phyloP scores from a whole-genome alignment of 2,113 vertebrate species.

The Cryptotis parvus region DNA sequence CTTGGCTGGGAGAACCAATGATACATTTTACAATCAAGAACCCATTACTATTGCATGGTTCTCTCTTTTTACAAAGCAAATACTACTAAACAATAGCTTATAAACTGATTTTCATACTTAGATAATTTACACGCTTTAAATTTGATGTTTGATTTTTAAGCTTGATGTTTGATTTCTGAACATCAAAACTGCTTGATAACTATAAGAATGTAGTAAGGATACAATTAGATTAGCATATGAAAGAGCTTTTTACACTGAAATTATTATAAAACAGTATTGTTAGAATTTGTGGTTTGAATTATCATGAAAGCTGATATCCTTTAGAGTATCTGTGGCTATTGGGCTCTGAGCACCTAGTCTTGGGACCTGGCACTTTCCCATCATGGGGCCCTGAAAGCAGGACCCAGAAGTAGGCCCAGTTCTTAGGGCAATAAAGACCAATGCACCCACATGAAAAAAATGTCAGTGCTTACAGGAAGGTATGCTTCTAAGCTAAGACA shows the following conservation, averaged over 20 bases:
- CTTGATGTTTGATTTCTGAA: too few relatives aligned
- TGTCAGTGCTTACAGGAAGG: too few relatives aligned
- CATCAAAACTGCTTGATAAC: background rate
- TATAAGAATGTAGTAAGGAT: background rate
- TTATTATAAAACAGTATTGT: background rate
- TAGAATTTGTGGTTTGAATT: background rate
- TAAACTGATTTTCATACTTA: background rate
- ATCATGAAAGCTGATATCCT: background rate
- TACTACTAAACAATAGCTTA: slow-evolving; percentile 11
- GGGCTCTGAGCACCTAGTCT: too few relatives aligned
- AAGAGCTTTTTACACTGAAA: background rate
- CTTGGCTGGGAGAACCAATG: background rate
- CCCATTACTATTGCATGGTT: background rate
- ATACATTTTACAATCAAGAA: background rate
- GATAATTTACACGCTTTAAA: slow-evolving; percentile 1
- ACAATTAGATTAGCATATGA: background rate
- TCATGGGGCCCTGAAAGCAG: too few relatives aligned
- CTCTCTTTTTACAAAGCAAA: slow-evolving; percentile 1
- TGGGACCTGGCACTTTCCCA: too few relatives aligned
- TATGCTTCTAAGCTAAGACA: too few relatives aligned
- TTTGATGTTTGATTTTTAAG: too few relatives aligned
- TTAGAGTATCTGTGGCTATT: background rate
- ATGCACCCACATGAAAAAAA: too few relatives aligned
- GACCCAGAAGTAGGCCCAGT: too few relatives aligned
- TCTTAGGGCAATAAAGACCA: too few relatives aligned